Conservation (phyloP, 2,888 invertebrate species). For the Argyresthia albistria region DNA sequence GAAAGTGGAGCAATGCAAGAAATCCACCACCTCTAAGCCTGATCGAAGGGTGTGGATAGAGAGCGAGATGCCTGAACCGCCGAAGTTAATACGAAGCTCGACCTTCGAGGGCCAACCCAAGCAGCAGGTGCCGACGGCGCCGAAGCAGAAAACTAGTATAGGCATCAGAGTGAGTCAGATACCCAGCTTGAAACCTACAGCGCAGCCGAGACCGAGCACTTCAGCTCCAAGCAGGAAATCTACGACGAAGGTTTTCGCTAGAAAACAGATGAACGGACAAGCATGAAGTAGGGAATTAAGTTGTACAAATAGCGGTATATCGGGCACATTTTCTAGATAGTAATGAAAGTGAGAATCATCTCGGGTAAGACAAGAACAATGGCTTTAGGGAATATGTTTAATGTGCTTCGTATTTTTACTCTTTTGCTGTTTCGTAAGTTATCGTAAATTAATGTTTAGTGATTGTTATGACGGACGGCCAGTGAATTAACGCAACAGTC, state of each 20-base stretch:
- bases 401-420: neutral
- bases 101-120: conserved; percentile 76
- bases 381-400: neutral
- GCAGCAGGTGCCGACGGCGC: conserved; percentile 37
- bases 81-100: conserved; percentile 73
- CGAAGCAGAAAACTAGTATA: conserved; percentile 61
- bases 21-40: conserved; percentile 66
- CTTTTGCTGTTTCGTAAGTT: neutral
- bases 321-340: neutral
- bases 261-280: conserved; percentile 41
- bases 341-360: too few relatives aligned
- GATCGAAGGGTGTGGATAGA: conserved; percentile 76
- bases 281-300: conserved; percentile 24
- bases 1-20: conserved; percentile 79
- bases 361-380: neutral
- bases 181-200: conserved; percentile 48
- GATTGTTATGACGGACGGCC: too few relatives aligned
- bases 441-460: neutral
- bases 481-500: too few relatives aligned
- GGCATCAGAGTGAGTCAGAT: conserved; percentile 59
- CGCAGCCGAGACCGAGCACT: conserved; percentile 23
- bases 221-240: conserved; percentile 30
- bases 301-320: neutral
- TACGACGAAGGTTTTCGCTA: conserved; percentile 32
- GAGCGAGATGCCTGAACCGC: conserved; percentile 38